These are phyloP conservation scores for Myopa tessellatipennis DNA, from an alignment of 2,888 invertebrate species.

Conservation along the genomic window DNA sequence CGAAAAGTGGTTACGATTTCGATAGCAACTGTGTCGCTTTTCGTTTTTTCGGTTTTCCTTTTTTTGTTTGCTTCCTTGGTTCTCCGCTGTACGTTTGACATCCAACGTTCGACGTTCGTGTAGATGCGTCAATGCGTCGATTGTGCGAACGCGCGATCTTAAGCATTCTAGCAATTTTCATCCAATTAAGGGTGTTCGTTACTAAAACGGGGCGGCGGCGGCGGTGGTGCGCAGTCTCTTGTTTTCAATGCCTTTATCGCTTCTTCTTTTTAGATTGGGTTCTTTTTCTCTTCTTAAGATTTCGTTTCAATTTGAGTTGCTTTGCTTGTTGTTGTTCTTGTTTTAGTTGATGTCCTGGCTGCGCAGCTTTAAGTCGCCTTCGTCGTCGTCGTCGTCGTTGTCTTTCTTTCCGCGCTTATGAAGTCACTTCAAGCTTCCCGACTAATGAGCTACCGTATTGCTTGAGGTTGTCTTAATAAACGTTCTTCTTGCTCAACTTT, in stretches of 20 bases:
- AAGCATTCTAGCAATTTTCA: conserved; percentile 68
- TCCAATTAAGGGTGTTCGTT: conserved; percentile 66
- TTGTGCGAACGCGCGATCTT: conserved; percentile 54
- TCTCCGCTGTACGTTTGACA: background rate
- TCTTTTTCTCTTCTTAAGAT: background rate
- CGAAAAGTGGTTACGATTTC: conserved; percentile 16
- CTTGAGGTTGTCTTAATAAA: conserved; percentile 34
- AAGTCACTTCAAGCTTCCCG: background rate
- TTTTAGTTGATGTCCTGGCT: background rate
- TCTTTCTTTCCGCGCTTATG: background rate
- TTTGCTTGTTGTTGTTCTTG: background rate
- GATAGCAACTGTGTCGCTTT: conserved; percentile 13
- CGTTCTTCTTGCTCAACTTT: conserved; percentile 28
- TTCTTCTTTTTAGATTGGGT: conserved; percentile 4
- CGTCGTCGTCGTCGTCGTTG: background rate
- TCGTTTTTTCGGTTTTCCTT: conserved; percentile 34
- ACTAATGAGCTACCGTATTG: conserved; percentile 39
- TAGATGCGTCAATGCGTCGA: conserved; percentile 45
- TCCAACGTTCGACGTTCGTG: conserved; percentile 18
- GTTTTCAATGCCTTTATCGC: background rate
- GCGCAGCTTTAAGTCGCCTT: background rate
- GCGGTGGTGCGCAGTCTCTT: background rate
- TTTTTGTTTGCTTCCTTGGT: background rate
- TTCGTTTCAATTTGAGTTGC: background rate
- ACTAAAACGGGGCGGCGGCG: background rate